Base-by-base conservation (phyloP, 2,113 vertebrate species). In the Turdus rufiventris region DNA sequence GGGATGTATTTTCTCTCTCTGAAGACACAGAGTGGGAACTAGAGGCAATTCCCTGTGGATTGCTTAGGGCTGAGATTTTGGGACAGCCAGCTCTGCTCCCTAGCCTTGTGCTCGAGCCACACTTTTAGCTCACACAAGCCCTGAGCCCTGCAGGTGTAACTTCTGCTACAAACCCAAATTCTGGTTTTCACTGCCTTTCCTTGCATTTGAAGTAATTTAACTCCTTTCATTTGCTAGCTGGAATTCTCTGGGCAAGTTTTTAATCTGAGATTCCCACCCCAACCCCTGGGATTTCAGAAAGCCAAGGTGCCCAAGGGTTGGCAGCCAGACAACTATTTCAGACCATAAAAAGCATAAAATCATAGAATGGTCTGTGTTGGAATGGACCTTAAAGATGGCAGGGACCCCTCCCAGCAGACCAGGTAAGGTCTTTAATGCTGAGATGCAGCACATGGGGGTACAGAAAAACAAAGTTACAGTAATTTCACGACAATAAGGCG, bases 41-140 rank as follows among this genome's bases (percentile, higher is more conserved):
- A 10, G 9, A 71, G 5, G 18, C 14, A 63, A 20, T 10, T 54
- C 53, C 34, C 34, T 17, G 38, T 14, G 36, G 28, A 47, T 6
- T 43, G 33, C 67, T 40, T 5, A 20, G 58, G 29, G 24, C 12
- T 29, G 47, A 83, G 74, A 40, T 73, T 68, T 61, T 50, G 85
- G 47, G 33, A 21, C 2, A 43, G 34, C 14, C 38, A 74, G 24
- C 38, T 74, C 42, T 74, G 72, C 11, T 60, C 25, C 31, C 40
- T 2, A 70, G 65, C 13, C 47, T 43, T 31, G 23, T 33, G 47
- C 33, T 89, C 28, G 33, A 31, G 45, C 20, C 48, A 38, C 2
- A 0, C 38, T 72, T 57, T 51, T 17, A 14, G 0, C 45, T 51
- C 38, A 23, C 34, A 38, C 1, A 0, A 42, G n/a, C 38, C 33